Base-by-base conservation (phyloP, 2,888 invertebrate species). In the Oscheius sp. region DNA sequence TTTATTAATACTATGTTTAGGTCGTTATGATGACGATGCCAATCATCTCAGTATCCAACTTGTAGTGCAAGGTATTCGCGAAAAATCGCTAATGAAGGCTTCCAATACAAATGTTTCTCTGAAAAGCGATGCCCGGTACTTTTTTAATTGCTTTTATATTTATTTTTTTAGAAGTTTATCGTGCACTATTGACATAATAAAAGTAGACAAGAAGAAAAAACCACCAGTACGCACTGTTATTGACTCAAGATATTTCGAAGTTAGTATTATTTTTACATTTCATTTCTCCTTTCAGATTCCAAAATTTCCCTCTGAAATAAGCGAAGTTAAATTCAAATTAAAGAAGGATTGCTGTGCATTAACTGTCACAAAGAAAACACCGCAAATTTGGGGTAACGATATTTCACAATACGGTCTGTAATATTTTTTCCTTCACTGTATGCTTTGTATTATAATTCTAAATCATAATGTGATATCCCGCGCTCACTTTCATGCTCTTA, bases 41-140 rank as follows among this genome's bases (percentile, higher is more conserved):
- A 61, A 51, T 22, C 68, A 73, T 24, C 63, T 78, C 33, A 68
- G 72, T 17, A 71, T 78, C 50, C 74, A 75, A 38, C 62, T 78
- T 17, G 78, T 78, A 22, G 73, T 75, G 14, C 76, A 71, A 4
- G 78, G 78, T 26, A 75, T 78, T 44, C 59, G 71, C 33, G 71
- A 72, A 26, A 78, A 78, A 50, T 49, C 62, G 63, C 71, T 75
- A 38, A 72, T 70, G 59, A 67, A 72, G 47, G 74, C 74, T 17
- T 66, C 75, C 45, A 78, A 78, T 50, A 75, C 78, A 8, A 70
- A 75, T 50, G 78, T 78, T 49, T 70, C 72, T 67, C 63, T 78
- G 5, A 74, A 73, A 69, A 70, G 65, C 44, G 78, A 78, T 70
- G 51, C 50, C 26, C 61, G 51, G 62, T 59, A 20, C 14, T 26